A percentile compares a stretch with the other conserved stretches of the same genome.
Evolutionary conservation across 2,113 vertebrate species (phyloP).

Genomic region (Mastomys natalensis): DNA sequence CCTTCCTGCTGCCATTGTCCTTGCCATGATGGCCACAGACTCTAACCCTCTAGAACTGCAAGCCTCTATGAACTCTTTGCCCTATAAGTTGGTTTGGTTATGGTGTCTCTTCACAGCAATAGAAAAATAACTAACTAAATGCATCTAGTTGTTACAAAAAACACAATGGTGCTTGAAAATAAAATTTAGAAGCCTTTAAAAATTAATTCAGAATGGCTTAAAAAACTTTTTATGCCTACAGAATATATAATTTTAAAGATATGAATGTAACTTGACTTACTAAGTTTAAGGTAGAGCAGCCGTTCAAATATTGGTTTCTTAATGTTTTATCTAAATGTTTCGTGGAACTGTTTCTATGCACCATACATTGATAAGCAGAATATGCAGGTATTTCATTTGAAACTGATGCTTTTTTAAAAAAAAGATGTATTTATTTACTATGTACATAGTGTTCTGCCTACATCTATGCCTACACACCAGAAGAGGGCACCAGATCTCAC

Average conservation of each 20-base stretch:
- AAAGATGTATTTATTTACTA: too few species aligned
- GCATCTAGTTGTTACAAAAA: conserved; percentile 76
- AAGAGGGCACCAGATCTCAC: too few species aligned
- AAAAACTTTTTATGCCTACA: conserved; percentile 82
- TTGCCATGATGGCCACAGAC: not conserved
- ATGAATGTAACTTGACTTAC: conserved; percentile 85
- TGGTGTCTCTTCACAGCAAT: not conserved
- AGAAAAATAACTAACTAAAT: not conserved
- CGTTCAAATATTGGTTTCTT: conserved; percentile 59
- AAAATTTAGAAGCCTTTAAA: conserved; percentile 84
- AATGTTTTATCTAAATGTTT: conserved; percentile 70
- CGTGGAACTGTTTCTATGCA: conserved; percentile 61
- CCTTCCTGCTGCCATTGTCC: not conserved
- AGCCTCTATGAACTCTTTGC: not conserved
- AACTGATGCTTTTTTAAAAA: not conserved
- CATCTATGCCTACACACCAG: too few species aligned
- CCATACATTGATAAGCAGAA: conserved; percentile 33
- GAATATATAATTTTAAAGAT: conserved; percentile 84
- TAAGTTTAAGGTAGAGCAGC: conserved; percentile 69
- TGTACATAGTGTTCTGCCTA: too few species aligned
- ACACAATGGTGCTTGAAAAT: conserved; percentile 82
- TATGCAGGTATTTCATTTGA: conserved; percentile 73
- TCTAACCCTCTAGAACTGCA: not conserved
- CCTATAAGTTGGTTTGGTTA: not conserved
- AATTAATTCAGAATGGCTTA: conserved; percentile 83